Conservation (phyloP, 2,888 invertebrate genomes). For the Pollenia griseotomentosa region DNA sequence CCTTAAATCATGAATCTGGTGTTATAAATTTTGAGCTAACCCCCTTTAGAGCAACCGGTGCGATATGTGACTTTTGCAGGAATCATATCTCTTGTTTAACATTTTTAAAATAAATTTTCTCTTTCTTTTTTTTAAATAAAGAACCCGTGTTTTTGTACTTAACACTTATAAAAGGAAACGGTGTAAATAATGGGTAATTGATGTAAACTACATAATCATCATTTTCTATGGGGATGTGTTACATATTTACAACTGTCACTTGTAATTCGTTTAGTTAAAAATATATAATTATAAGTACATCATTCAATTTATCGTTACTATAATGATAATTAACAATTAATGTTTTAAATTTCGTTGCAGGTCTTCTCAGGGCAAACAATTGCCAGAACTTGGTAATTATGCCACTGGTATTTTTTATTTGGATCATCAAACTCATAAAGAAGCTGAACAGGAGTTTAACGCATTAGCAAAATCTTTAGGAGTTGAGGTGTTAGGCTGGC, state of each 20-base stretch:
- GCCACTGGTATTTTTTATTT: conserved; percentile 98
- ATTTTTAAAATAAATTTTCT: no score
- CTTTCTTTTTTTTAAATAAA: no score
- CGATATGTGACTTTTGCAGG: no score
- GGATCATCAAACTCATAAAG: conserved; percentile 92
- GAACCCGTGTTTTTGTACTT: no score
- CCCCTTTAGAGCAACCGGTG: not conserved
- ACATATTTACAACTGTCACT: not conserved
- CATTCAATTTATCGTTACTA: not conserved
- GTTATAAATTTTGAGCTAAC: not conserved
- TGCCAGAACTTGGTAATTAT: conserved; percentile 95
- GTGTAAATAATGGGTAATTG: not conserved
- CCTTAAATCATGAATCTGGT: no score
- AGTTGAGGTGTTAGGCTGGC: conserved; percentile 95
- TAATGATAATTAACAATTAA: conserved; percentile 3
- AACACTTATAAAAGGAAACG: not conserved
- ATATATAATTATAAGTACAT: not conserved
- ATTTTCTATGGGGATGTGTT: conserved; percentile 2
- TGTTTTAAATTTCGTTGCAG: conserved; percentile 84
- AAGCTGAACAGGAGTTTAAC: conserved; percentile 92
- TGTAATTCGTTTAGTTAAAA: conserved; percentile 29
- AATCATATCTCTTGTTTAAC: no score
- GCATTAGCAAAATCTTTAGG: conserved; percentile 92
- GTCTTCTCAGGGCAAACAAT: conserved; percentile 90
- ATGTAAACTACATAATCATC: no score